These are phyloP conservation scores for Apostichopus leukothele DNA, from an alignment of 53 echinoderm and acorn worm species.

Conservation along the genomic window DNA sequence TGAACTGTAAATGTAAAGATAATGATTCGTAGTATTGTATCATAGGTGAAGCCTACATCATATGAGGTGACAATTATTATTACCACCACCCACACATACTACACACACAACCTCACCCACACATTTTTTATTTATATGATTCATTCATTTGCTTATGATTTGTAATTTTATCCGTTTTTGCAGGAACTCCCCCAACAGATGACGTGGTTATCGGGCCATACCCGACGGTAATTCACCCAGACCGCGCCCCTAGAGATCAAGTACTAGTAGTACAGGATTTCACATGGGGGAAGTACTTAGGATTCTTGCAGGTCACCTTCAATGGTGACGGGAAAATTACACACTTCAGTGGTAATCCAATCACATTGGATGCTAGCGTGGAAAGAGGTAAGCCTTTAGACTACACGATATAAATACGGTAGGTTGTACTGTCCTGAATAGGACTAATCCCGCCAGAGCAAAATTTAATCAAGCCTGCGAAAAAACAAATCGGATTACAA, in stretches of 20 bases:
- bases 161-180: neutral
- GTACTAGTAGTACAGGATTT: constrained; percentile 48
- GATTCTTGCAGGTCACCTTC: constrained; percentile 44
- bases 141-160: neutral
- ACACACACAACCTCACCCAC: too few species aligned
- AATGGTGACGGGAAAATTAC: constrained; percentile 46
- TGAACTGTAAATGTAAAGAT: too few species aligned
- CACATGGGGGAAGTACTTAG: constrained; percentile 53
- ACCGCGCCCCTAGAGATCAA: constrained; percentile 34
- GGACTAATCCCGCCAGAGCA: too few species aligned
- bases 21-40: too few species aligned
- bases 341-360: constrained; percentile 48
- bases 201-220: constrained; percentile 66
- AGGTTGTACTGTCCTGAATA: too few species aligned
- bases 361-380: constrained; percentile 25
- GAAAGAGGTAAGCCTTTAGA: constrained; percentile 35
- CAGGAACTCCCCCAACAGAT: constrained; percentile 70
- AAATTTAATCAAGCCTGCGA: too few species aligned
- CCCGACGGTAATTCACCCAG: constrained; percentile 65
- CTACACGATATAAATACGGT: too few species aligned
- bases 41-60: too few species aligned
- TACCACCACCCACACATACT: too few species aligned
- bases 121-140: too few species aligned
- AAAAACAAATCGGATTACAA: too few species aligned
- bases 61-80: too few species aligned